Evolutionary conservation across 2,888 invertebrate genomes (phyloP), one percentile per base, ranked within the genome.

Genomic region (Tinea trinotella): DNA sequence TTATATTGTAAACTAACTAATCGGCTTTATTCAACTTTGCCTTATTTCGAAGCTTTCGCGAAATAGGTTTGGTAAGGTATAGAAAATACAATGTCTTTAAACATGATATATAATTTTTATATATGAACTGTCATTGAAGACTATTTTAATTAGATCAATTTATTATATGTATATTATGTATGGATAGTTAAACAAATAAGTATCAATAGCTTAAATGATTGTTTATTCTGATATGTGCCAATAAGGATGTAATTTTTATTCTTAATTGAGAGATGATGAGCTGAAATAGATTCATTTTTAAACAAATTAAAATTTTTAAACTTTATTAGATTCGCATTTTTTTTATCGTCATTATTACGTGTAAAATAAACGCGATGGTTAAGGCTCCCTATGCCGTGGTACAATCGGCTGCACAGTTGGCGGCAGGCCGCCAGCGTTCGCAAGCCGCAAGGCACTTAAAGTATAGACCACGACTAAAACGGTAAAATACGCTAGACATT

Each of bases 41-140:
- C 65, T 66, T 78, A 71, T 80, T 84, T 85, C 84, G 84, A 62
- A 60, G 54, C 15, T 52, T 56, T 57, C 52, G 67, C 83, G 83
- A 85, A 85, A 72, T 78, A 73, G 62, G 60, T 62, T 63, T 56
- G 62, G 67, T 70, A 72, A 71, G 62, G 71, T 75, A 73, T 66
- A 59, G 54, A 17, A 59, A 60, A 56, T 54, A 57, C 57, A 65
- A 52, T 60, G 57, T 80, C 80, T 81, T 67, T 74, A 74, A 67
- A 74, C 76, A 76, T 68, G 69, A 70, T 84, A 81, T 84, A 82
- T 82, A 80, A 71, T 71, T 63, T 57, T 77, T 84, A 80, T 84
- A 85, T 84, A 80, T 81, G 68, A 70, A 64, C 66, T 78, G 77
- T 79, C 70, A 76, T 69, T 71, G 56, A 67, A 79, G 81, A 76